Evolutionary conservation across 2,888 invertebrate species (phyloP).

Genomic region (Petrolisthes cinctipes): DNA sequence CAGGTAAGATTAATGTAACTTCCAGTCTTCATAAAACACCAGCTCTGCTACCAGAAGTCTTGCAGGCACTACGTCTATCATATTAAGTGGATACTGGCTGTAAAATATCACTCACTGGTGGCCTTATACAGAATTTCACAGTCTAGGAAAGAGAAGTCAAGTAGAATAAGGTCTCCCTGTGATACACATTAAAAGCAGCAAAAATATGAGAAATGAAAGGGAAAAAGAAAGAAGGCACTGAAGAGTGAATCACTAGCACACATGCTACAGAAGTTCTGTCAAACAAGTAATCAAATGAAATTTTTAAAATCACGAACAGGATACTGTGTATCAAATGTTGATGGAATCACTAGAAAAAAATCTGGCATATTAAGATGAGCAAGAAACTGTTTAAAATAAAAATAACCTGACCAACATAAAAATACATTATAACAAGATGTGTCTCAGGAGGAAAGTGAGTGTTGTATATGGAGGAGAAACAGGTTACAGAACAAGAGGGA

Average conservation of each 20-base stretch:
- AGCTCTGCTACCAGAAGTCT: constrained; percentile 4
- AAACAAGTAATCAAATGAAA: too few relatives aligned
- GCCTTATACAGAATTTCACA: not conserved
- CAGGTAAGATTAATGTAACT: not conserved
- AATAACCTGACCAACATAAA: too few relatives aligned
- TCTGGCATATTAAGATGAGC: too few relatives aligned
- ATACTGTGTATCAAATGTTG: too few relatives aligned
- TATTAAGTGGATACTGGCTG: constrained; percentile 14
- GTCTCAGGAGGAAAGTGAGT: too few relatives aligned
- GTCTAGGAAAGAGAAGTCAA: not conserved
- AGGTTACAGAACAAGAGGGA: not conserved
- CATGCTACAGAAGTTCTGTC: too few relatives aligned
- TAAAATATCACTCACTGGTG: not conserved
- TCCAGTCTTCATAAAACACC: not conserved
- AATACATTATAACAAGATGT: too few relatives aligned
- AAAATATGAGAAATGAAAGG: constrained; percentile 10
- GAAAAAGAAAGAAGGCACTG: constrained; percentile 6
- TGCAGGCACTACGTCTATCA: constrained; percentile 2
- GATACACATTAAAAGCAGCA: not conserved
- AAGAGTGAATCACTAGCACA: not conserved
- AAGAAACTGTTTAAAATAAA: too few relatives aligned
- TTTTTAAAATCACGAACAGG: too few relatives aligned
- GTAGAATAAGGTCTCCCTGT: not conserved
- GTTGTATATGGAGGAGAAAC: not conserved
- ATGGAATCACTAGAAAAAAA: too few relatives aligned